Evolutionary conservation across 2,113 vertebrate genomes (phyloP).

Genomic region (Pteropus alecto): DNA sequence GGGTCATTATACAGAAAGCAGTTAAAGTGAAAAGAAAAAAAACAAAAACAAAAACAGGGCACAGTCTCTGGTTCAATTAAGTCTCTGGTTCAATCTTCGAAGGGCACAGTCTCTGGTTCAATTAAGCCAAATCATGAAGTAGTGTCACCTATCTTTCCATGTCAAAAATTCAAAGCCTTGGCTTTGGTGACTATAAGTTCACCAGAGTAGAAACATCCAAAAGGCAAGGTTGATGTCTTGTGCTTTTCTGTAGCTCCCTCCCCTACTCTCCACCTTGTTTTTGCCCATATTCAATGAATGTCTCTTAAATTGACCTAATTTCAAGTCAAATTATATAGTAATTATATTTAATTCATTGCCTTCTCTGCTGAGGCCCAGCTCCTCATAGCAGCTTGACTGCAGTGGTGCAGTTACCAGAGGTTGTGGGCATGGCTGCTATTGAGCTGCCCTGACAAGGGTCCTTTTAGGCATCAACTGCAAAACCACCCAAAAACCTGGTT

Average conservation of each 20-base stretch:
- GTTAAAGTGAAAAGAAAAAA: background rate
- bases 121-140: background rate
- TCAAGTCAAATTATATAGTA: constrained; percentile 28
- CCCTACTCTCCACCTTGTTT: background rate
- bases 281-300: background rate
- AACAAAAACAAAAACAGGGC: background rate
- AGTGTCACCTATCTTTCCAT: background rate
- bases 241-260: background rate
- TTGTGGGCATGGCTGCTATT: accelerated
- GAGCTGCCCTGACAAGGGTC: background rate
- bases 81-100: background rate
- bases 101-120: background rate
- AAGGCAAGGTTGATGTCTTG: background rate
- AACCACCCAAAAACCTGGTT: background rate
- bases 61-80: background rate
- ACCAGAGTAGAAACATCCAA: background rate
- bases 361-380: background rate
- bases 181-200: background rate
- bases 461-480: background rate
- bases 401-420: accelerated
- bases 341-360: background rate
- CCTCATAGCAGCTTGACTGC: background rate
- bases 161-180: background rate
- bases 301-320: constrained; percentile 12
- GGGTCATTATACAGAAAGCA: background rate